These are phyloP conservation scores for Reticulitermes speratus DNA, from an alignment of 1,140 invertebrate species.

Conservation along the genomic window DNA sequence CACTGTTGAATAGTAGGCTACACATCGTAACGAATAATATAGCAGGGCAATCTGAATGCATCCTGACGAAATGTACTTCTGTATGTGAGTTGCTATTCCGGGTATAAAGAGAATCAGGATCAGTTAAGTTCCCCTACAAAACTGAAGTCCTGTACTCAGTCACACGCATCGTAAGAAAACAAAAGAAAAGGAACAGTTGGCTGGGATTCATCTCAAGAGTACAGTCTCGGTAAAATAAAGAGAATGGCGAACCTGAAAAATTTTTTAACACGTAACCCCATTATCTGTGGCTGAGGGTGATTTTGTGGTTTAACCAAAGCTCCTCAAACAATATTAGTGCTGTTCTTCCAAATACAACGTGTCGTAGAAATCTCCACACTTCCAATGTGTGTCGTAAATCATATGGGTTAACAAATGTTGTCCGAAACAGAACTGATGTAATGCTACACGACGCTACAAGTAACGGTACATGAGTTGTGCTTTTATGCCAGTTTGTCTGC, in stretches of 20 bases:
- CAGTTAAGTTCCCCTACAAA: neutral
- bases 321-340: neutral
- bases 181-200: neutral
- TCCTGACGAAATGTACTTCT: neutral
- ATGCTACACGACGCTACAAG: no score
- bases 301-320: neutral
- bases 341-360: neutral
- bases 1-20: no score
- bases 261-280: slow-evolving; percentile 11
- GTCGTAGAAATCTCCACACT: neutral
- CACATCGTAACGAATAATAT: no score
- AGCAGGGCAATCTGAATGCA: no score
- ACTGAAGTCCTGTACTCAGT: neutral
- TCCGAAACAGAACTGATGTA: no score
- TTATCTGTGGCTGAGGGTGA: neutral
- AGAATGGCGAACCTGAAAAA: neutral
- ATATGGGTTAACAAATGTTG: no score
- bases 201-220: neutral
- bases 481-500: no score
- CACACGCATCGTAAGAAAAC: neutral
- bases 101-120: neutral
- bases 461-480: no score
- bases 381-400: no score
- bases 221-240: neutral
- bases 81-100: neutral